These are phyloP conservation scores for Limnephilus auricula DNA, from an alignment of 2,888 invertebrate genomes.

Conservation along the genomic window DNA sequence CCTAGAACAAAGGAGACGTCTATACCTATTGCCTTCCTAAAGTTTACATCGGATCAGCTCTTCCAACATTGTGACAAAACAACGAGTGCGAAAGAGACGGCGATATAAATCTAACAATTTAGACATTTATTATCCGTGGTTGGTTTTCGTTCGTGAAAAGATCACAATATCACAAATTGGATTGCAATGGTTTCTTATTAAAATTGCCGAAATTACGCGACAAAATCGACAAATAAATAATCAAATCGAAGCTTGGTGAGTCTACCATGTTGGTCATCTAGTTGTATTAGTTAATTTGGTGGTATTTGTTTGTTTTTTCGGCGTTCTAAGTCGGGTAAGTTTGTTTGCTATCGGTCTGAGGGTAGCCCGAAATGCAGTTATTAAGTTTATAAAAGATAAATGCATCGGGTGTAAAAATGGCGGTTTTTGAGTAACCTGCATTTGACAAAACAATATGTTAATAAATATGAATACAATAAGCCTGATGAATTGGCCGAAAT, in stretches of 20 bases:
- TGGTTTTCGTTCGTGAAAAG: conserved; percentile 54
- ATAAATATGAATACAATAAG: neutral
- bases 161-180: conserved; percentile 43
- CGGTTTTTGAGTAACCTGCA: conserved; percentile 47
- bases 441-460: conserved; percentile 26
- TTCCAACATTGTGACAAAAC: neutral
- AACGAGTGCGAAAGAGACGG: conserved; percentile 41
- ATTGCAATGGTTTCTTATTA: conserved; percentile 56
- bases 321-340: conserved; percentile 45
- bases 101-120: conserved; percentile 38
- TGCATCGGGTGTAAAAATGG: conserved; percentile 61
- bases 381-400: conserved; percentile 60
- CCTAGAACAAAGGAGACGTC: conserved; percentile 30
- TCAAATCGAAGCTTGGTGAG: conserved; percentile 40
- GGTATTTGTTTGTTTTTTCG: neutral
- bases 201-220: conserved; percentile 57
- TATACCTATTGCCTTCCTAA: conserved; percentile 18
- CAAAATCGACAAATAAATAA: conserved; percentile 41
- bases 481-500: neutral
- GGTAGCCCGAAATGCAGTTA: conserved; percentile 61
- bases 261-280: neutral
- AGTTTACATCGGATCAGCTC: conserved; percentile 25
- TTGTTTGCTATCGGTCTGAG: conserved; percentile 50
- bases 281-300: neutral
- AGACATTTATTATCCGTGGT: conserved; percentile 55